Evolutionary conservation across 2,797 vertebrate genomes (phyloP).

Genomic region (Coracias cyanogaster): DNA sequence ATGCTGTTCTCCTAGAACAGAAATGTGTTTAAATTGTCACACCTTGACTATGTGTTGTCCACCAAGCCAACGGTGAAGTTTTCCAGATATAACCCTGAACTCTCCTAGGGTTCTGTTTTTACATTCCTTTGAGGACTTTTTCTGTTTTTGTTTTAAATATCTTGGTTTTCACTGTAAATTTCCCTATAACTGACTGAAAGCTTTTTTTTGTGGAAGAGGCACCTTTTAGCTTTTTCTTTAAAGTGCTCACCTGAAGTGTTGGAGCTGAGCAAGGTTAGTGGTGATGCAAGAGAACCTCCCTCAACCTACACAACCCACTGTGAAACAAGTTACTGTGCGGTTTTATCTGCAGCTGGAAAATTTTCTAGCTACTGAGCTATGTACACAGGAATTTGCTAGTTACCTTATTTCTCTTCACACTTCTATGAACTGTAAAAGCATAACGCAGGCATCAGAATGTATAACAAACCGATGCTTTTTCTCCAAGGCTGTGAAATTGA

Average conservation of each 20-base stretch:
- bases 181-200: not conserved
- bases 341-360: not conserved
- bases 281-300: not conserved
- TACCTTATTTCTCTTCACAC: not conserved
- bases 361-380: not conserved
- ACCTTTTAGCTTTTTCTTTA: not conserved
- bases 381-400: not conserved
- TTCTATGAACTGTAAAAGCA: not conserved
- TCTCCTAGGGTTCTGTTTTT: not conserved
- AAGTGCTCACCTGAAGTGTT: not conserved
- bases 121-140: not conserved
- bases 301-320: not conserved
- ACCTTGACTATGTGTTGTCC: not conserved
- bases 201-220: not conserved
- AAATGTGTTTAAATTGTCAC: not conserved
- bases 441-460: not conserved
- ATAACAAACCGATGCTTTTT: not conserved
- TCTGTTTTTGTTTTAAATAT: not conserved
- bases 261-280: not conserved
- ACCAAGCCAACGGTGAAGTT: not conserved
- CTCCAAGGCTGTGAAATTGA: not conserved
- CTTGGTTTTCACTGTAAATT: not conserved
- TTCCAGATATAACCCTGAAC: not conserved
- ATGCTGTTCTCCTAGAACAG: not conserved
- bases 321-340: not conserved